Evolutionary conservation across 2,113 vertebrate species (phyloP), one percentile per base, ranked within the genome.

Genomic region (Apus apus): DNA sequence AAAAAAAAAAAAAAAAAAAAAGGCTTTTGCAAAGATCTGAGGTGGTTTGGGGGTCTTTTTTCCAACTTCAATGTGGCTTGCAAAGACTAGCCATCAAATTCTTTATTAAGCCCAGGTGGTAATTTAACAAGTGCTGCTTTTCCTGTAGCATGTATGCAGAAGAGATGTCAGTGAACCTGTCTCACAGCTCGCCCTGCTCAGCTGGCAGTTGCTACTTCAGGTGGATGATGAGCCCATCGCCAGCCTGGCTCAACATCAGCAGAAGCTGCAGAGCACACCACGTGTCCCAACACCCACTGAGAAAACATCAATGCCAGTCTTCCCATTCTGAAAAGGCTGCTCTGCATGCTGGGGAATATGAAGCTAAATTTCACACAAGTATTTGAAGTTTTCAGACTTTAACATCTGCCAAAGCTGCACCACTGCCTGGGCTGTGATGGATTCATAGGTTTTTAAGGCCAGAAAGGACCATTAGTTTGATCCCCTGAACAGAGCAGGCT

Each of bases 281-380:
- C 0, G 2, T 4, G 3, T 65, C 46, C 30, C 27, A 68, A 26
- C 85, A 5, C 45, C 71, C 0, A 0, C 62, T n/a, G 26, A 40
- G 36, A 73, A 89, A 87, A 21, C 54, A 32, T 83, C 40, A 21
- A 6, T 50, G 61, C n/a, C 75, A 57, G 2, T 27, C 50, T 50
- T 61, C 29, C 7, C 0, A 0, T 7, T 29, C 57, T 89, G 73
- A 67, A 86, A 89, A 53, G 29, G 13, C 1, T 51, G 9, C 14
- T 65, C 51, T 38, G 8, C 19, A 17, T 0, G 0, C 34, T 48
- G 38, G n/a, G 64, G 79, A 88, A 23, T 30, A 40, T 3, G 32
- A 90, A 13, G 56, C 56, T 81, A 34, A 77, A 88, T 70, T 81
- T 92, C 77, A 72, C 23, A 12, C 12, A 68, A 45, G 23, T 50